A percentile compares a stretch with the other conserved stretches of the same genome.
phyloP scores from a whole-genome alignment of 2,888 invertebrate species.

The Ophion slaviceki region DNA sequence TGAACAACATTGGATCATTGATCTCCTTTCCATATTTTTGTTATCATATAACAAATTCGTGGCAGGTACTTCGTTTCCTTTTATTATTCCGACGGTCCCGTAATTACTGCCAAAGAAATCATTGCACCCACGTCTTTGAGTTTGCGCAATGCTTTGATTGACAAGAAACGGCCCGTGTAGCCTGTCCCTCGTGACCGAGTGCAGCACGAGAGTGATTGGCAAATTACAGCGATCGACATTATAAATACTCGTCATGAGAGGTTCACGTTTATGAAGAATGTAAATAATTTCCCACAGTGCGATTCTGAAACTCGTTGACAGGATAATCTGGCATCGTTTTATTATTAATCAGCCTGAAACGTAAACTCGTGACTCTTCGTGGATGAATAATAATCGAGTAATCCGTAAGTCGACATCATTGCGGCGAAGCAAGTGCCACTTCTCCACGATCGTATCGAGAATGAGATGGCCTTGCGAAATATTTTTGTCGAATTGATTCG shows the following conservation, averaged over 20 bases:
- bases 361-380: slow-evolving; percentile 24
- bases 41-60: neutral
- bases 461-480: slow-evolving; percentile 50
- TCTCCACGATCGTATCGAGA: neutral
- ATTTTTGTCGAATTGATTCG: slow-evolving; percentile 54
- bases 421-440: neutral
- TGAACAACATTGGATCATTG: neutral
- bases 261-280: slow-evolving; percentile 18
- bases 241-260: slow-evolving; percentile 39
- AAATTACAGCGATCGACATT: slow-evolving; percentile 44
- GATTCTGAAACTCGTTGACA: slow-evolving; percentile 17
- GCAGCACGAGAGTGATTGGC: slow-evolving; percentile 47
- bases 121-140: slow-evolving; percentile 14
- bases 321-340: slow-evolving; percentile 42
- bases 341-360: slow-evolving; percentile 59
- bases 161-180: slow-evolving; percentile 1
- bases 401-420: neutral
- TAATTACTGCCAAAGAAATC: neutral
- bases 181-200: neutral
- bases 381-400: neutral
- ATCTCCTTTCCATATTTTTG: neutral
- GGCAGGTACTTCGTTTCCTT: neutral
- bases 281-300: slow-evolving; percentile 27
- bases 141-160: slow-evolving; percentile 37
- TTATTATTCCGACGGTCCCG: neutral